Percentiles rank a stretch among this genome's conserved stretches.
These are phyloP conservation scores for Pseudorectes ferrugineus DNA, from an alignment of 2,113 vertebrate genomes.

Conservation along the genomic window DNA sequence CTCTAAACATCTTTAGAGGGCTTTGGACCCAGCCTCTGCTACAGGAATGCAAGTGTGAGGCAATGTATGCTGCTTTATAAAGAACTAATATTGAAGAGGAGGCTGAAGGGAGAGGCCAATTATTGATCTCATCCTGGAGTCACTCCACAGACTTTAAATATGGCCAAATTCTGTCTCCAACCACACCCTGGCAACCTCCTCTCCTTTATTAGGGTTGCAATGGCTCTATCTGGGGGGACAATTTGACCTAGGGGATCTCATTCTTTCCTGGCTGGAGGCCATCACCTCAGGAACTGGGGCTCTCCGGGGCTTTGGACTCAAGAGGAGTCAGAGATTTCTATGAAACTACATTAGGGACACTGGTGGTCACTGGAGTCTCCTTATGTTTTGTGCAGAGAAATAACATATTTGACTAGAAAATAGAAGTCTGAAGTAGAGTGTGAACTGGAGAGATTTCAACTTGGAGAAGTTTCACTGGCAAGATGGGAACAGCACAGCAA, in stretches of 20 bases:
- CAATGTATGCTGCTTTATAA: background rate
- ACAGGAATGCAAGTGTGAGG: background rate
- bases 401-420: background rate
- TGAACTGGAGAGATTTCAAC: background rate
- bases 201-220: background rate
- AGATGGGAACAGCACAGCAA: background rate
- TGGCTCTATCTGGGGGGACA: background rate
- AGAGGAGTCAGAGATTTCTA: background rate
- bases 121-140: conserved; percentile 57
- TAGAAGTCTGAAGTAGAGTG: background rate
- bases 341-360: background rate
- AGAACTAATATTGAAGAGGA: background rate
- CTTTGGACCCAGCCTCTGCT: background rate
- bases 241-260: background rate
- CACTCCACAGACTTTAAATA: conserved; percentile 10
- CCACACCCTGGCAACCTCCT: conserved; percentile 41
- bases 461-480: conserved; percentile 6
- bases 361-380: background rate
- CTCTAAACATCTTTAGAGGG: background rate
- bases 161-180: conserved; percentile 9
- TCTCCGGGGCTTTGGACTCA: background rate
- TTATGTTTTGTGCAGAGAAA: background rate
- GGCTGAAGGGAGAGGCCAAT: background rate
- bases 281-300: background rate
- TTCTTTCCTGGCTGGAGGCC: background rate